phyloP scores from a whole-genome alignment of 2,888 invertebrate genomes.

The Imbricaverruca yamaguchii region DNA sequence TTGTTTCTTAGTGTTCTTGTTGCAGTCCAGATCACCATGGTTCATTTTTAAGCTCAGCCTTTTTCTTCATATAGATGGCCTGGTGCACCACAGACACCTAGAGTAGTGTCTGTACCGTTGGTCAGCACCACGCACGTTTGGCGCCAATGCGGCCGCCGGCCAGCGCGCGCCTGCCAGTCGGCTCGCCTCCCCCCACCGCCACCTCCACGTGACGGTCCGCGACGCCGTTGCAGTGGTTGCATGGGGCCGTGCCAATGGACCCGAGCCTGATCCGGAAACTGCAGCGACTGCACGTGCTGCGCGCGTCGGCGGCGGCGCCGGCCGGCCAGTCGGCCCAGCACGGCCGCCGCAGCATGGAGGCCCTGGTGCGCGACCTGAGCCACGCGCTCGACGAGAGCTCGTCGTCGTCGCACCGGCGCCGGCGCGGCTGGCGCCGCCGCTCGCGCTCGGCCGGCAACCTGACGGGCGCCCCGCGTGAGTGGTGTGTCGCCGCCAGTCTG shows the following conservation, averaged over 20 bases:
- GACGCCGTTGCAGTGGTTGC: not conserved
- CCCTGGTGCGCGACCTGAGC: slow-evolving; percentile 32
- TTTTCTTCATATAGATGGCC: no score
- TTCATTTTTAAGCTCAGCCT: no score
- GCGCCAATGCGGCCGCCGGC: no score
- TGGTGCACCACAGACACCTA: no score
- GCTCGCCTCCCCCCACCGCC: no score
- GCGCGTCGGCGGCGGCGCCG: slow-evolving; percentile 15
- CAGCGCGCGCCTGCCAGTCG: no score
- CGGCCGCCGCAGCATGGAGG: slow-evolving; percentile 29
- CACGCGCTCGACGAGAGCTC: slow-evolving; percentile 33
- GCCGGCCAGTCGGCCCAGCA: slow-evolving; percentile 4
- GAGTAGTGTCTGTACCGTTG: no score
- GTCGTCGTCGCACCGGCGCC: slow-evolving; percentile 31
- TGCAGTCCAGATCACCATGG: no score
- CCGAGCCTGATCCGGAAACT: slow-evolving; percentile 12
- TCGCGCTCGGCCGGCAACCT: slow-evolving; percentile 25
- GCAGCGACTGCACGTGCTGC: slow-evolving; percentile 22
- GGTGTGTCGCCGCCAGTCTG: no score
- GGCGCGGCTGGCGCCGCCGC: slow-evolving; percentile 31
- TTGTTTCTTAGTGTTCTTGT: no score
- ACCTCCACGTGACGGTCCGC: not conserved
- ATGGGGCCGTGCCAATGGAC: slow-evolving; percentile 16
- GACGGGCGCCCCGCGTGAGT: slow-evolving; percentile 19
- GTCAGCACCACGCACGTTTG: no score